Conservation (phyloP, 2,113 vertebrate species). For the Dromiciops gliroides region DNA sequence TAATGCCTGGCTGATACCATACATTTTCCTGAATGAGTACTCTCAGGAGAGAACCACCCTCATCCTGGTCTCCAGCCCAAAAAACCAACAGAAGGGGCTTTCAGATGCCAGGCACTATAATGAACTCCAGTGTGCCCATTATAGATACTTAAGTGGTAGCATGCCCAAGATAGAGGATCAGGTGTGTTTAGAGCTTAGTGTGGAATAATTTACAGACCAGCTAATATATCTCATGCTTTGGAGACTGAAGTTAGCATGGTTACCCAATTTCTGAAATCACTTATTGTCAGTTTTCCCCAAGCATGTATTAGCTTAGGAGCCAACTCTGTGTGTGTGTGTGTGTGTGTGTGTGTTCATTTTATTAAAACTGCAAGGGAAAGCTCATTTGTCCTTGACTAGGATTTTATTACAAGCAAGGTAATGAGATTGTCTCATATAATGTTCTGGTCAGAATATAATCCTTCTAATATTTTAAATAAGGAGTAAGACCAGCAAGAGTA, state of each 20-base stretch:
- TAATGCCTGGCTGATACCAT: slow-evolving; percentile 49
- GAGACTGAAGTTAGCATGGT: neutral
- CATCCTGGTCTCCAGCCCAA: neutral
- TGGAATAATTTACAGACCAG: slow-evolving; percentile 17
- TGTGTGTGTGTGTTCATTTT: neutral
- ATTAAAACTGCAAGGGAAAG: slow-evolving; percentile 33
- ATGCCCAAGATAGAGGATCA: slow-evolving; percentile 36
- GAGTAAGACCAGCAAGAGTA: slow-evolving; percentile 5
- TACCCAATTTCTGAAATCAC: neutral
- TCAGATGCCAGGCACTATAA: neutral
- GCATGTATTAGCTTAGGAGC: neutral
- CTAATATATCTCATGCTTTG: slow-evolving; percentile 15
- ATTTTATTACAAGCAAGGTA: slow-evolving; percentile 51
- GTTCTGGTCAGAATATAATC: slow-evolving; percentile 21
- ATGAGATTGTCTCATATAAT: neutral
- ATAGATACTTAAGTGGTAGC: neutral
- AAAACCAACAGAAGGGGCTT: neutral
- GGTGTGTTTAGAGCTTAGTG: slow-evolving; percentile 32
- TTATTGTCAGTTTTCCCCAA: slow-evolving; percentile 23
- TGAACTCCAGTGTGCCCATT: neutral
- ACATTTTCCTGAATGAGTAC: slow-evolving; percentile 51
- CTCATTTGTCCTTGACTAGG: neutral
- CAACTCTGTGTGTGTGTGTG: neutral
- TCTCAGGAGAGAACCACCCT: slow-evolving; percentile 25
- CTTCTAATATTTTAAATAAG: slow-evolving; percentile 42